phyloP scores from a whole-genome alignment of 2,888 invertebrate genomes.

The Poecilus cupreus region DNA sequence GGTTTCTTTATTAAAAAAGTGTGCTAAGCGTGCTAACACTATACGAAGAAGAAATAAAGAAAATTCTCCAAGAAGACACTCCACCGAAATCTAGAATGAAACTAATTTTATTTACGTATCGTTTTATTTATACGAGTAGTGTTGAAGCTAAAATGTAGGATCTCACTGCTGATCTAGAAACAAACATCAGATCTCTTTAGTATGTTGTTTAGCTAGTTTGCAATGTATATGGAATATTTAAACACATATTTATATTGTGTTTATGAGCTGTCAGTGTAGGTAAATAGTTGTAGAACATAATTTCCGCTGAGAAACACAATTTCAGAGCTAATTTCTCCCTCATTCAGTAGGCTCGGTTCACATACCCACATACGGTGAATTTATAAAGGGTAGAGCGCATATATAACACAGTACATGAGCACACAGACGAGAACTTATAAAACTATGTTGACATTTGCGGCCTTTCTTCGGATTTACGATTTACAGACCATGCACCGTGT shows the following conservation, averaged over 20 bases:
- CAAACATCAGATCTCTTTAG: not conserved
- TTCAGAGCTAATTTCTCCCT: not conserved
- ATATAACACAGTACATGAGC: not conserved
- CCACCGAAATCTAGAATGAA: too few species aligned
- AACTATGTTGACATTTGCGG: not conserved
- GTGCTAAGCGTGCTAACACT: too few species aligned
- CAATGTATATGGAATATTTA: not conserved
- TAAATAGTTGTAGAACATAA: constrained; percentile 30
- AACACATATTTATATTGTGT: constrained; percentile 9
- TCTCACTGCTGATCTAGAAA: too few species aligned
- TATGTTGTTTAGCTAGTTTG: not conserved
- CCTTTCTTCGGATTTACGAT: not conserved
- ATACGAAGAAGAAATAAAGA: too few species aligned
- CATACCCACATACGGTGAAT: not conserved
- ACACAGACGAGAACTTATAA: not conserved
- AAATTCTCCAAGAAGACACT: too few species aligned
- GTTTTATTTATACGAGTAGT: too few species aligned
- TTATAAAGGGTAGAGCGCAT: not conserved
- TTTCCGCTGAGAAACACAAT: constrained; percentile 20
- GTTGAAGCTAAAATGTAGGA: not conserved
- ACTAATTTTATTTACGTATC: too few species aligned
- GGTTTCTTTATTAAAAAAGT: too few species aligned
- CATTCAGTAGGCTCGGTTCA: not conserved
- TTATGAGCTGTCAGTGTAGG: constrained; percentile 25
- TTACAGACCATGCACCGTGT: not conserved